Evolutionary conservation across 2,888 invertebrate species (phyloP), one percentile per base, ranked within the genome.

Genomic region (Parelbella ahira): DNA sequence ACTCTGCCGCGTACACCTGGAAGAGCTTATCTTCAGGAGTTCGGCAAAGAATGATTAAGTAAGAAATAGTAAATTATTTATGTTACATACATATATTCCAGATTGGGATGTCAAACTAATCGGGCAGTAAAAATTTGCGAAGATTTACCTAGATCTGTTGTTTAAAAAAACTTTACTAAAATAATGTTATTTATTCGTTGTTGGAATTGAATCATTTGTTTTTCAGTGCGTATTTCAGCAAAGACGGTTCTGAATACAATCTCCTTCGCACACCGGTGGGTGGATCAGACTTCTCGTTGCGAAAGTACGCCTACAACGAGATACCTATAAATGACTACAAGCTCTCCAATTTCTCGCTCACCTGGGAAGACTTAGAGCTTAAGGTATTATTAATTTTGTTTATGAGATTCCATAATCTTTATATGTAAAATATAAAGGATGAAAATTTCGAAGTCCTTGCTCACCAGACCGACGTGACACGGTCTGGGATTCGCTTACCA

Each of bases 271-370:
- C 95, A 4, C 93, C 96, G 0, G 93, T 96, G 43, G 96, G 91
- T 0, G 94, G 95, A 3, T 89, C 90, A 33, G 97, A 97, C 73
- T 96, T 96, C 72, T 96, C 96, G 0, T 89, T 91, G 0, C 88
- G 76, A 30, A 71, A 89, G 0, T 96, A 96, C 79, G 90, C 94
- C 0, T 94, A 95, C 63, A 92, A 92, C 61, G 91, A 91, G 44
- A 23, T 52, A 0, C 78, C 84, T 91, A 15, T 6, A 8, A 88
- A 91, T 54, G 90, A 91, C 51, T 61, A 59, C 1, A 56, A 66
- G 0, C 77, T 96, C 6, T 54, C 68, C 2, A 77, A 89, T 44
- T 96, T 93, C 67, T 69, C 88, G 0, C 80, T 95, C 0, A 70
- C 90, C 0, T 18, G 56, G 0, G 94, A 94, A 68, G 95, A 95